These are phyloP conservation scores for Hemicentrotus pulcherrimus DNA, from an alignment of 35 echinoderm and acorn worm genomes.

Conservation along the genomic window DNA sequence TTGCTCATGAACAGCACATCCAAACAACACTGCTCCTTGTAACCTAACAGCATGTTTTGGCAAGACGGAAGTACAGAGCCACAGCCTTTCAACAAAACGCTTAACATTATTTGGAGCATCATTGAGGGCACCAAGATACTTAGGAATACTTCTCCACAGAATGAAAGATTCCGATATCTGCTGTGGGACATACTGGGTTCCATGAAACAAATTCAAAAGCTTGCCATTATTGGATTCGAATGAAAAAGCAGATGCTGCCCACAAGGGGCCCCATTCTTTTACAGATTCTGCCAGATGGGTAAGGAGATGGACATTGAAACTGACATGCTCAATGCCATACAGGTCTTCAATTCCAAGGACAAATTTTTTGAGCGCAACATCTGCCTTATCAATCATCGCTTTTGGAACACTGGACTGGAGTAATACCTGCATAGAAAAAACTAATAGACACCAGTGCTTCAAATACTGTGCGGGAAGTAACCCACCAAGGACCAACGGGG, in stretches of 20 bases:
- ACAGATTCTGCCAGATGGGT: conserved; percentile 48
- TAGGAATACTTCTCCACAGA: conserved; percentile 46
- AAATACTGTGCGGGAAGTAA: conserved; percentile 43
- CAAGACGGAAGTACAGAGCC: neutral
- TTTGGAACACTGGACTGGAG: conserved; percentile 41
- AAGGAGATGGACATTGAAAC: conserved; percentile 56
- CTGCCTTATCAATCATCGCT: conserved; percentile 32
- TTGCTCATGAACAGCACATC: conserved; percentile 8
- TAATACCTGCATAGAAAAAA: conserved; percentile 25
- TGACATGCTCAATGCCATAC: conserved; percentile 51
- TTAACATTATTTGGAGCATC: neutral
- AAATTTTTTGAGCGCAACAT: conserved; percentile 45
- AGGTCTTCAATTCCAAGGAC: conserved; percentile 47
- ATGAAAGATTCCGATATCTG: conserved; percentile 43
- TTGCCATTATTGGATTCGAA: conserved; percentile 61
- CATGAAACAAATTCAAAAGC: conserved; percentile 48
- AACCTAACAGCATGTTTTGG: conserved; percentile 27
- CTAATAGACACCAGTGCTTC: conserved; percentile 53
- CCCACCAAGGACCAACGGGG: neutral
- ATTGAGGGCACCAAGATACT: conserved; percentile 6
- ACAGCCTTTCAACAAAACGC: conserved; percentile 27
- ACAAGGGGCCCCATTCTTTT: conserved; percentile 63
- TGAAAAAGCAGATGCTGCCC: conserved; percentile 57
- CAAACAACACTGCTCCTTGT: neutral
- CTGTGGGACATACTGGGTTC: conserved; percentile 59